Evolutionary conservation across 2,797 vertebrate species (phyloP).

Genomic region (Apogon hyalosoma): DNA sequence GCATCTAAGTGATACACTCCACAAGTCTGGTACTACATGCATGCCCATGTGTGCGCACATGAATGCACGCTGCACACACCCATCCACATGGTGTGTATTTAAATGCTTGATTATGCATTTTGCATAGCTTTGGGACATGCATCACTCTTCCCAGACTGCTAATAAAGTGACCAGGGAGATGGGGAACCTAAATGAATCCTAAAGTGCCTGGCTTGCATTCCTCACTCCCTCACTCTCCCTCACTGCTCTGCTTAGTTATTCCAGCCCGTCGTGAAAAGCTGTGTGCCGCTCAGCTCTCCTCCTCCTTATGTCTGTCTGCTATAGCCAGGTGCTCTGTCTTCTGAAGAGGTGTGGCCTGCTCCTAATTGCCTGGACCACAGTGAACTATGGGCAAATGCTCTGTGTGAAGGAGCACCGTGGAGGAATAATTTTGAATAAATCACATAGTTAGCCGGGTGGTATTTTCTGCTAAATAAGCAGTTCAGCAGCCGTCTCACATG

Average conservation of each 20-base stretch:
- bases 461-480: slow-evolving; percentile 82
- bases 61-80: slow-evolving; percentile 48
- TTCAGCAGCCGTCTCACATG: slow-evolving; percentile 67
- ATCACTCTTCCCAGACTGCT: slow-evolving; percentile 84
- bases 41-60: slow-evolving; percentile 39
- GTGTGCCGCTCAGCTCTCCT: slow-evolving; percentile 58
- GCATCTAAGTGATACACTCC: slow-evolving; percentile 39
- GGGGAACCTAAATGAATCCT: slow-evolving; percentile 81
- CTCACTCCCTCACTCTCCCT: slow-evolving; percentile 73
- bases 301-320: slow-evolving; percentile 75
- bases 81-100: slow-evolving; percentile 76
- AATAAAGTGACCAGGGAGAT: slow-evolving; percentile 85
- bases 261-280: slow-evolving; percentile 64
- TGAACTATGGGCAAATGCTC: slow-evolving; percentile 79
- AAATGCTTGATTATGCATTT: slow-evolving; percentile 86
- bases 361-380: slow-evolving; percentile 79
- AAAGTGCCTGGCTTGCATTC: slow-evolving; percentile 83
- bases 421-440: slow-evolving; percentile 86
- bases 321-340: slow-evolving; percentile 79
- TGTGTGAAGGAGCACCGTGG: slow-evolving; percentile 74
- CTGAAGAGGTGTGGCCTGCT: slow-evolving; percentile 76
- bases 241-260: slow-evolving; percentile 76
- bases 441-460: slow-evolving; percentile 75
- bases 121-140: slow-evolving; percentile 83
- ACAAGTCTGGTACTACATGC: slow-evolving; percentile 37